Conservation (phyloP, 1,140 invertebrate genomes). For the Fopius arisanus region DNA sequence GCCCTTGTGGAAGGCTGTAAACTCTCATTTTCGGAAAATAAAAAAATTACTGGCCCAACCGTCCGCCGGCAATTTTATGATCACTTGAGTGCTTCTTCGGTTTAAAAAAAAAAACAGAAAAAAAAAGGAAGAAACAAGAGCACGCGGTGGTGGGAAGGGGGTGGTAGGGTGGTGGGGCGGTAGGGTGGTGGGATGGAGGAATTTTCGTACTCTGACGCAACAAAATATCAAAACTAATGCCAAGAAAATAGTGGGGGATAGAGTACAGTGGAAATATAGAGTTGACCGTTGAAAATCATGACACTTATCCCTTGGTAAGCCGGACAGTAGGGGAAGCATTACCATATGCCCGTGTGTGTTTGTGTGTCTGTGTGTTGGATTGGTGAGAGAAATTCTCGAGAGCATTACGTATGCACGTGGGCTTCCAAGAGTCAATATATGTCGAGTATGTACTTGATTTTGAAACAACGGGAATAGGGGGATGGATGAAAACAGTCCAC, state of each 20-base stretch:
- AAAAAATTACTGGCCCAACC: slow-evolving; percentile 41
- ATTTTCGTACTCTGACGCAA: no score
- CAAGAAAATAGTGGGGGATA: background rate
- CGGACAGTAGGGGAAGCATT: slow-evolving; percentile 45
- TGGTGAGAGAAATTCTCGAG: background rate
- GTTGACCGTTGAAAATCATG: slow-evolving; percentile 39
- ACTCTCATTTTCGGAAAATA: slow-evolving; percentile 60
- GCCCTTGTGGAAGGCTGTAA: slow-evolving; percentile 52
- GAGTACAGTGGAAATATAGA: background rate
- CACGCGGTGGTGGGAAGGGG: background rate
- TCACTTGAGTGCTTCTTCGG: background rate
- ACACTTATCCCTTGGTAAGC: slow-evolving; percentile 54
- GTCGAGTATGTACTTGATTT: slow-evolving; percentile 17
- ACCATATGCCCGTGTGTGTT: background rate
- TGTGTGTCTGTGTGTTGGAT: background rate
- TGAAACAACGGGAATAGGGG: slow-evolving; percentile 29
- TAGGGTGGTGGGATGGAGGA: no score
- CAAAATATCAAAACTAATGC: no score
- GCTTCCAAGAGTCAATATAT: slow-evolving; percentile 35
- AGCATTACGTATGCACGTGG: slow-evolving; percentile 53
- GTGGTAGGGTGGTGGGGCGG: background rate
- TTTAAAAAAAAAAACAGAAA: no score
- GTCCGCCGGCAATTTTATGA: slow-evolving; percentile 24
- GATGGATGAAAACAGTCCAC: slow-evolving; percentile 43
- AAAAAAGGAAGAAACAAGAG: no score